Base-by-base conservation (phyloP, 1,140 invertebrate species). In the Scaptomyza hsui region DNA sequence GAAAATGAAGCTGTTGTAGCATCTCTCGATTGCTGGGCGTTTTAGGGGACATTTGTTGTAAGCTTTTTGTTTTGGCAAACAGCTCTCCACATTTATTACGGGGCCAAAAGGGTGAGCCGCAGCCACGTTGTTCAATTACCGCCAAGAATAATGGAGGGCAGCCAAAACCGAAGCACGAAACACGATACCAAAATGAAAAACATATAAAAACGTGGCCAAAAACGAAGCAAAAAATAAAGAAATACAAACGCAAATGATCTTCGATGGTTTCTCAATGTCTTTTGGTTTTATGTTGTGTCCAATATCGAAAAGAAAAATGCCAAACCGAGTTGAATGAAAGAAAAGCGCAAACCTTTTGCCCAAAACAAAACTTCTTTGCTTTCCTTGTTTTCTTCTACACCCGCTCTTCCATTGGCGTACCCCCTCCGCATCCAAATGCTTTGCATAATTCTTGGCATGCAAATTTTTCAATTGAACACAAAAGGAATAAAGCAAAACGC, bases 391-490 rank as follows among this genome's bases (percentile, higher is more conserved):
- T 83, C n/a, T 32, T 59, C 59, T 64, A 69, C 65, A 67, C 70
- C 68, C 68, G 51, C 61, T 21, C 32, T 3, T 6, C 21, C 39
- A 41, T 29, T 29, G 26, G 26, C 26, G 26, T 29, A 1, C 7
- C 26, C 26, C 39, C 16, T 9, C 5, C 13, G 4, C 15, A 9
- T 56, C 32, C 60, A 41, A 70, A 72, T 59, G 67, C 72, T 85
- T 75, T 85, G 80, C 80, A 83, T 83, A 83, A 75, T 83, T 85
- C 76, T 80, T 76, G 72, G 80, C 80, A 85, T 85, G 80, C 80
- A 85, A 85, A 85, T 85, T 85, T 85, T 85, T 85, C 80, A 85
- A 85, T 85, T 85, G 80, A 85, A 55, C 61, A 73, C 56, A 62
- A 73, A 76, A 73, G 75, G 75, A 83, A 79, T 79, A 82, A 85